These are phyloP conservation scores for Chaetodon trifasciatus DNA, from an alignment of 2,797 vertebrate species.

Conservation along the genomic window DNA sequence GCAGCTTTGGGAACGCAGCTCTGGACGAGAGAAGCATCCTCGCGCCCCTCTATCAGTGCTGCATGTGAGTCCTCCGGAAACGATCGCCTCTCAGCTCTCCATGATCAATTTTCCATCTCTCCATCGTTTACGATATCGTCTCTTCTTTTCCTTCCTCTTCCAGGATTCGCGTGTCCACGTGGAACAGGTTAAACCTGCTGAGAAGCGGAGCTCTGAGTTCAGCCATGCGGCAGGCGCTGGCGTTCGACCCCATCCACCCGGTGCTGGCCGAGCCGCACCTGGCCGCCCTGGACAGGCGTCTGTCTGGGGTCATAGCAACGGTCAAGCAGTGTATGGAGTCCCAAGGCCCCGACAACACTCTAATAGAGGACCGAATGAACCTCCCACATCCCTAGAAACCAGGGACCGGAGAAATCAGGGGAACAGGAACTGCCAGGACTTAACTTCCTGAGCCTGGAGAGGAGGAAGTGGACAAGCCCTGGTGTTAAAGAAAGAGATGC, in stretches of 20 bases:
- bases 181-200: slow-evolving; percentile 95
- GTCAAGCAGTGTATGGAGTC: slow-evolving; percentile 96
- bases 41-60: slow-evolving; percentile 98
- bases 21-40: slow-evolving; percentile 98
- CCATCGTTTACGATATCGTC: neutral
- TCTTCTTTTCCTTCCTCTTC: neutral
- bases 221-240: slow-evolving; percentile 91
- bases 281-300: slow-evolving; percentile 92
- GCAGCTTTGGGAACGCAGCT: slow-evolving; percentile 96
- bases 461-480: slow-evolving; percentile 18
- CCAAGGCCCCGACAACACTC: slow-evolving; percentile 91
- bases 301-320: slow-evolving; percentile 90
- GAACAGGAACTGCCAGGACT: slow-evolving; percentile 24
- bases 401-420: neutral
- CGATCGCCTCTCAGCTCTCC: neutral
- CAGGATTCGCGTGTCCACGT: slow-evolving; percentile 97
- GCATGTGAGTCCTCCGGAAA: slow-evolving; percentile 92
- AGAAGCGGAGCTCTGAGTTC: slow-evolving; percentile 91
- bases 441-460: slow-evolving; percentile 10
- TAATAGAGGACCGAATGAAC: slow-evolving; percentile 98
- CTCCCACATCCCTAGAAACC: slow-evolving; percentile 91
- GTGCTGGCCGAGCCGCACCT: slow-evolving; percentile 91
- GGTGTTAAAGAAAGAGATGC: slow-evolving; percentile 6
- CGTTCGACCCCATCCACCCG: slow-evolving; percentile 92
- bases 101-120: neutral